These are phyloP conservation scores for Seladonia tumulorum DNA, from an alignment of 2,888 invertebrate species.

Conservation along the genomic window DNA sequence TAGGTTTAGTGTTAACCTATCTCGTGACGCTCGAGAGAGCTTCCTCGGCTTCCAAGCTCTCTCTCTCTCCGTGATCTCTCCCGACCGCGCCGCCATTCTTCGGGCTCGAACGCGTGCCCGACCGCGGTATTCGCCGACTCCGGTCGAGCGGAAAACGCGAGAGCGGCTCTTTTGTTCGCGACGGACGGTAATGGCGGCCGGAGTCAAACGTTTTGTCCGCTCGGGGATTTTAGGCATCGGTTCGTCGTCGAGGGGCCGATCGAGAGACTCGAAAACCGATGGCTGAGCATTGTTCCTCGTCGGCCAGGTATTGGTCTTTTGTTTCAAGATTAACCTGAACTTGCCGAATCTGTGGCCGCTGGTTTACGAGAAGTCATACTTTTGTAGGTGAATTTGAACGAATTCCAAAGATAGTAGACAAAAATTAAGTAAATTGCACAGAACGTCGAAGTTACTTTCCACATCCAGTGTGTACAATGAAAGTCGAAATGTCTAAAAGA, in stretches of 20 bases:
- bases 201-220: not conserved
- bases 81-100: not conserved
- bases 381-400: not conserved
- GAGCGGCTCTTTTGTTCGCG: not conserved
- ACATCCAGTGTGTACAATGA: no score
- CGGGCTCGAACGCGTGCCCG: not conserved
- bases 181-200: not conserved
- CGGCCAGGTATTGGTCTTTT: not conserved
- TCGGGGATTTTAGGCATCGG: not conserved
- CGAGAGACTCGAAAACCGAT: not conserved
- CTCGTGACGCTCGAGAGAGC: not conserved
- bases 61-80: not conserved
- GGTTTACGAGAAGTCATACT: not conserved
- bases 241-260: not conserved
- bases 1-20: no score
- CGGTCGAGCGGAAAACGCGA: constrained; percentile 5
- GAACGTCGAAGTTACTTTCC: no score
- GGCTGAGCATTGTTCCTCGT: not conserved
- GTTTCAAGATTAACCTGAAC: not conserved
- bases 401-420: no score
- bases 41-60: not conserved
- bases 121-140: not conserved
- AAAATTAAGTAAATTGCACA: no score
- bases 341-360: not conserved
- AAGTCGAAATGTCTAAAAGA: no score